Evolutionary conservation across 2,797 vertebrate genomes (phyloP).

Genomic region (Okamejei kenojei): DNA sequence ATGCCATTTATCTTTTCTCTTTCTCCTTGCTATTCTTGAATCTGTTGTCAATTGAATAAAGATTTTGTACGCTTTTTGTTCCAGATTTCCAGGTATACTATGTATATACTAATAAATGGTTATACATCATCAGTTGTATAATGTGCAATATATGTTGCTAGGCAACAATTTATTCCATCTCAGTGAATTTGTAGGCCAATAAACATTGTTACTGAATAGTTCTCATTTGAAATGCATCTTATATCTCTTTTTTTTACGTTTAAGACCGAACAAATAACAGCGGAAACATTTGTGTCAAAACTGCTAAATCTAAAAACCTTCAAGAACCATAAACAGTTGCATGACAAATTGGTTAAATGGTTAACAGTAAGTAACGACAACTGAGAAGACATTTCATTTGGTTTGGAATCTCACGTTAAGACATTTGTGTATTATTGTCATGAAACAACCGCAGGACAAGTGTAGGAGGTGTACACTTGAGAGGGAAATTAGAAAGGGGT

Average conservation of each 20-base stretch:
- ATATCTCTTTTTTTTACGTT: background rate
- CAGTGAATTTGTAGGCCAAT: background rate
- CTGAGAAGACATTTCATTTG: background rate
- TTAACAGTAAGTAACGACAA: constrained; percentile 48
- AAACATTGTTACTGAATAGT: background rate
- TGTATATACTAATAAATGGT: background rate
- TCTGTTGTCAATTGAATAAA: background rate
- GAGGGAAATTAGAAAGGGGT: too few species aligned
- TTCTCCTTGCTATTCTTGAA: background rate
- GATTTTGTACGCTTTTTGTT: background rate
- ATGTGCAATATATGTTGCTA: background rate
- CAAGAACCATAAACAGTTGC: constrained; percentile 45
- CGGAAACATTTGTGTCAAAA: constrained; percentile 52
- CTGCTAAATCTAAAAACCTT: constrained; percentile 48
- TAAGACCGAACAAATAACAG: constrained; percentile 48
- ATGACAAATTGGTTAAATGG: constrained; percentile 49
- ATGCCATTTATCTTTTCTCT: too few species aligned
- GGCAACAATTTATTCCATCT: background rate
- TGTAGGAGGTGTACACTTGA: too few species aligned
- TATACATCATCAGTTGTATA: background rate
- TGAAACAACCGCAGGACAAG: background rate
- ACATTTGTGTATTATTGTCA: background rate
- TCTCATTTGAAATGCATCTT: background rate
- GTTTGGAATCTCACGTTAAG: background rate
- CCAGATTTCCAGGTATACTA: background rate